Base-by-base conservation (phyloP, 2,888 invertebrate genomes). In the Zaprionus obscuricornis region DNA sequence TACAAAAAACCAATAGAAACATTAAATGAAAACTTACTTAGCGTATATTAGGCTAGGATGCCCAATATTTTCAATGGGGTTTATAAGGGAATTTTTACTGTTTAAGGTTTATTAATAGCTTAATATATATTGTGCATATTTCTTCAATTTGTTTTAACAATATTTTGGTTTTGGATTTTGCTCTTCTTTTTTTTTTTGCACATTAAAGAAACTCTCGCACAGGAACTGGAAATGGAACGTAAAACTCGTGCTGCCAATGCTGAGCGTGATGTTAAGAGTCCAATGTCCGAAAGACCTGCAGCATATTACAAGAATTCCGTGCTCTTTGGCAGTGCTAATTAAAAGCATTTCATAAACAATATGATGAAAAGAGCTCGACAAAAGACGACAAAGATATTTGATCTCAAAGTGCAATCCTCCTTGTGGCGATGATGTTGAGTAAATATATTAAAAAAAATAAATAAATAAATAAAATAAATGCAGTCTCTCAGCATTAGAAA, bases 271-370 rank as follows among this genome's bases (percentile, higher is more conserved):
- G 96, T 96, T 50, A 96, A 96, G 91, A 95, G 96, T 81, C 96
- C 96, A 26, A 92, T 96, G 66, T 95, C 96, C 84, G 96, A 96
- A 90, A 92, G 94, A 64, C 93, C 93, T 56, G 93, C 94, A 82
- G 85, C 88, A 6, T 96, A 96, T 91, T 96, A 96, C 92, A 96
- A 96, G 91, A 96, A 96, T 91, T 96, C 96, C 24, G 96, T 96
- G 74, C 92, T 96, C 71, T 96, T 96, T 90, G 96, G 96, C 84
- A 96, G 96, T 89, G 96, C 96, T 88, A 96, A 96, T 91, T 93
- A 93, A 63, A 27, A 37, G 34, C 36, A 10, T 10, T 92, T 29
- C 17, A 50, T 5, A 7, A 22, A 37, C 39, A 63, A 43, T 45
- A 46, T n/a, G n/a, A n/a, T n/a, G n/a, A n/a, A n/a, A n/a, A n/a